These are phyloP conservation scores for Polydrusus pterygomalis DNA, from an alignment of 2,888 invertebrate species.

Conservation along the genomic window DNA sequence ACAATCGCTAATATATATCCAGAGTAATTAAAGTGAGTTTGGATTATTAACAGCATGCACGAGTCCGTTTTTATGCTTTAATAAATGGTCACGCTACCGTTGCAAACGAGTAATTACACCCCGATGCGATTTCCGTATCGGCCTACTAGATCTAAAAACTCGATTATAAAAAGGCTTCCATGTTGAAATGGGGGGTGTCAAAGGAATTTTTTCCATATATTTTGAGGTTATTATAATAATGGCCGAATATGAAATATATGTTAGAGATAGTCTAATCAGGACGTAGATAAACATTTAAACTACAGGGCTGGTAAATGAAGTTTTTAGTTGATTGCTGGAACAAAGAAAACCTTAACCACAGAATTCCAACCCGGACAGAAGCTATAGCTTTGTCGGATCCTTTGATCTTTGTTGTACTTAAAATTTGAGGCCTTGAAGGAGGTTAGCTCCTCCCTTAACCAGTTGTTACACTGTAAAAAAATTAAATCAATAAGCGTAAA, in stretches of 20 bases:
- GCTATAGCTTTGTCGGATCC: no score
- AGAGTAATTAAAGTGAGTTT: constrained; percentile 51
- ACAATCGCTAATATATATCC: constrained; percentile 15
- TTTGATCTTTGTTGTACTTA: no score
- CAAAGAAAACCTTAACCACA: no score
- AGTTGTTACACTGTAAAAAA: no score
- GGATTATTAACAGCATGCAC: constrained; percentile 39
- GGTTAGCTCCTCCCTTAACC: no score
- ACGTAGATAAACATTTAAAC: constrained; percentile 1
- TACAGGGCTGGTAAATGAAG: background rate
- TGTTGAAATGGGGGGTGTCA: constrained; percentile 56
- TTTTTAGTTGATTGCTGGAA: background rate
- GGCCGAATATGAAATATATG: constrained; percentile 30
- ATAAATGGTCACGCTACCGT: constrained; percentile 59
- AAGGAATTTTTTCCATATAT: constrained; percentile 45
- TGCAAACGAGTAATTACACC: constrained; percentile 60
- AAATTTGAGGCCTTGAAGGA: no score
- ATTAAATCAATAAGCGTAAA: no score
- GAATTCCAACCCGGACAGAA: no score
- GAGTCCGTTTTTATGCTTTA: constrained; percentile 42
- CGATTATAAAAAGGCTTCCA: constrained; percentile 58
- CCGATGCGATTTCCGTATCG: constrained; percentile 60
- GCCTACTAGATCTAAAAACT: constrained; percentile 44
- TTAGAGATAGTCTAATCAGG: constrained; percentile 22
- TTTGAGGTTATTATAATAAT: constrained; percentile 39